A percentile compares a stretch with the other conserved stretches of the same genome.
phyloP scores from a whole-genome alignment of 2,113 vertebrate species.

The Nicator chloris region DNA sequence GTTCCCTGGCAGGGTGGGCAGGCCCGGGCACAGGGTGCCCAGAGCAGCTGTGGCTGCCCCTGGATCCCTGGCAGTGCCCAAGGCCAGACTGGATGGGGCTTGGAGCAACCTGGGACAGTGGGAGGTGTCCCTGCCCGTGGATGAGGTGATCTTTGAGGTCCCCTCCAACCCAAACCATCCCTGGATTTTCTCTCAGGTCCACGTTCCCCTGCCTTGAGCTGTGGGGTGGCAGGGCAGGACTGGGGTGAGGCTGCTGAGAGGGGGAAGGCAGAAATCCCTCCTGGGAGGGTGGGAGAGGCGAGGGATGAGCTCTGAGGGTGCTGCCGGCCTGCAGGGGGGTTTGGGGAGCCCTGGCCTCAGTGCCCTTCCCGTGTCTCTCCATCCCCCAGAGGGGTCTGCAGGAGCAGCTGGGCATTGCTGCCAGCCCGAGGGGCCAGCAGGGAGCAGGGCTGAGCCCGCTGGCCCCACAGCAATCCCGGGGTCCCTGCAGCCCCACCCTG shows the following conservation, averaged over 20 bases:
- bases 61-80: background rate
- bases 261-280: background rate
- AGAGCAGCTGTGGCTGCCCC: background rate
- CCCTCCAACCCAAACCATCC: background rate
- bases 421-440: background rate
- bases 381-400: background rate
- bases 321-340: background rate
- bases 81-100: background rate
- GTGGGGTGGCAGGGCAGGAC: background rate
- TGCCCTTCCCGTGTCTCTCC: background rate
- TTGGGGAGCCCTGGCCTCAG: rapidly evolving
- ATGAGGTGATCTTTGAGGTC: background rate
- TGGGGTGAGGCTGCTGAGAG: rapidly evolving
- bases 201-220: background rate
- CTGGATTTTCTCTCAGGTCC: background rate
- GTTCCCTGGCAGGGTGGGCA: background rate
- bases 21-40: background rate
- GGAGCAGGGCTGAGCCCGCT: rapidly evolving
- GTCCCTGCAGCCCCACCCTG: background rate
- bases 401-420: too few relatives aligned
- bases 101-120: background rate
- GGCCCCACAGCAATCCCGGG: rapidly evolving
- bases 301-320: background rate
- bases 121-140: background rate
- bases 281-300: rapidly evolving